These are phyloP conservation scores for Mechanitis messenoides DNA, from an alignment of 2,888 invertebrate genomes.

Conservation along the genomic window DNA sequence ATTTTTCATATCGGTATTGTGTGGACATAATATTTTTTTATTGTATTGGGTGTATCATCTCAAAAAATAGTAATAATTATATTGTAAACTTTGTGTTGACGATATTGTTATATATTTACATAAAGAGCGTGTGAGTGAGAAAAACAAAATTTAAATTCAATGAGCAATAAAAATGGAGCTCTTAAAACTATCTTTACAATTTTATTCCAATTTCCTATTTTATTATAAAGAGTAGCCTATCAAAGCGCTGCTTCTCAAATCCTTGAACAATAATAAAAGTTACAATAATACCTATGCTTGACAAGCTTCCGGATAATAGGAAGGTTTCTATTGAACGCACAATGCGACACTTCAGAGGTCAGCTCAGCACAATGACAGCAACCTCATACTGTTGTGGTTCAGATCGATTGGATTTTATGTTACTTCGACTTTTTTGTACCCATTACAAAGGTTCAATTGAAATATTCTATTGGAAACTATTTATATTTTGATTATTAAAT, in stretches of 20 bases:
- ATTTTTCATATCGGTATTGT: too few relatives aligned
- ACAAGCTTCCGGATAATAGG: slow-evolving; percentile 9
- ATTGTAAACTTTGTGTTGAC: neutral
- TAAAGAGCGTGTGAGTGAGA: too few relatives aligned
- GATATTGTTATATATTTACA: neutral
- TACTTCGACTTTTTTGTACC: slow-evolving; percentile 1
- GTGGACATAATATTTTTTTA: too few relatives aligned
- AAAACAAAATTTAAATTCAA: neutral
- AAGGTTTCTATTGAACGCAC: slow-evolving; percentile 13
- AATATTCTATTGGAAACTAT: too few relatives aligned
- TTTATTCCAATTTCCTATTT: neutral
- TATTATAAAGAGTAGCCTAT: slow-evolving; percentile 1
- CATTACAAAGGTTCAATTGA: too few relatives aligned
- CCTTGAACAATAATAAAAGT: slow-evolving; percentile 6
- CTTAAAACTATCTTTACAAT: neutral
- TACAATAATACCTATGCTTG: slow-evolving; percentile 6
- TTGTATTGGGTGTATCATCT: too few relatives aligned
- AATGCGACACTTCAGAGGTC: slow-evolving; percentile 16
- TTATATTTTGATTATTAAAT: too few relatives aligned
- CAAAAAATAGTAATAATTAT: neutral
- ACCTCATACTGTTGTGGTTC: neutral
- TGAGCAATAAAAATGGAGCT: neutral
- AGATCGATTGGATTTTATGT: neutral
- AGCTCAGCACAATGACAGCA: slow-evolving; percentile 8
- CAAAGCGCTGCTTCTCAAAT: slow-evolving; percentile 1